Evolutionary conservation across 2,797 vertebrate genomes (phyloP).

Genomic region (Hydrolagus colliei): DNA sequence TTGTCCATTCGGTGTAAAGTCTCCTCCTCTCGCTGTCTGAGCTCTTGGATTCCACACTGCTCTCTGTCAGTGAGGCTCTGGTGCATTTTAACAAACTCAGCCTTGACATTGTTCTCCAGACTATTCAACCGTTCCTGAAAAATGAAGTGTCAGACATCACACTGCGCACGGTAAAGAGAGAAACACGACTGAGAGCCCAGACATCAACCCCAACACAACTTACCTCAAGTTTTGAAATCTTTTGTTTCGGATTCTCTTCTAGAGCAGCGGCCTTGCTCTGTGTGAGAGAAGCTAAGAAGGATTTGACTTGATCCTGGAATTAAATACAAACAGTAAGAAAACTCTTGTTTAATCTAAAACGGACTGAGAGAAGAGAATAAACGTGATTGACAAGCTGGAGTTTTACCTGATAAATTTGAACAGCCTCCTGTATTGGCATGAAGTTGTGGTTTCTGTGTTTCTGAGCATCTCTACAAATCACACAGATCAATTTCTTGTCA

Average conservation of each 20-base stretch:
- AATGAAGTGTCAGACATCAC: no score
- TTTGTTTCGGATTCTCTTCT: not conserved
- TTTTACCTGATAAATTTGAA: slow-evolving; percentile 6
- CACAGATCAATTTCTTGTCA: slow-evolving; percentile 15
- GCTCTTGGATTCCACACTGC: not conserved
- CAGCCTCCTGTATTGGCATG: slow-evolving; percentile 7
- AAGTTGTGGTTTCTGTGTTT: not conserved
- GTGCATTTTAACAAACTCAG: not conserved
- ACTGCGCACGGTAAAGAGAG: no score
- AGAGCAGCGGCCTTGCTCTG: not conserved
- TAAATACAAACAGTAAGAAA: no score
- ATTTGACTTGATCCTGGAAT: not conserved
- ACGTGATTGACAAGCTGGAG: no score
- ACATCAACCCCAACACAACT: not conserved
- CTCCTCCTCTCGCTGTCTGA: not conserved
- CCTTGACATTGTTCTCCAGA: no score
- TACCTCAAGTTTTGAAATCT: not conserved
- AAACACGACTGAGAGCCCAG: not conserved
- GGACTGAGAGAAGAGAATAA: no score
- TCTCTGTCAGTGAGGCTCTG: not conserved
- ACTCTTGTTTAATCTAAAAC: no score
- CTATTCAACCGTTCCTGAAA: no score
- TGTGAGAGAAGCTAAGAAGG: not conserved
- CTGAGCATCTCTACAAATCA: not conserved
- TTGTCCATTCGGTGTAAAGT: not conserved